phyloP scores from a whole-genome alignment of 1,140 invertebrate genomes.

The Drosophila pseudoobscura region DNA sequence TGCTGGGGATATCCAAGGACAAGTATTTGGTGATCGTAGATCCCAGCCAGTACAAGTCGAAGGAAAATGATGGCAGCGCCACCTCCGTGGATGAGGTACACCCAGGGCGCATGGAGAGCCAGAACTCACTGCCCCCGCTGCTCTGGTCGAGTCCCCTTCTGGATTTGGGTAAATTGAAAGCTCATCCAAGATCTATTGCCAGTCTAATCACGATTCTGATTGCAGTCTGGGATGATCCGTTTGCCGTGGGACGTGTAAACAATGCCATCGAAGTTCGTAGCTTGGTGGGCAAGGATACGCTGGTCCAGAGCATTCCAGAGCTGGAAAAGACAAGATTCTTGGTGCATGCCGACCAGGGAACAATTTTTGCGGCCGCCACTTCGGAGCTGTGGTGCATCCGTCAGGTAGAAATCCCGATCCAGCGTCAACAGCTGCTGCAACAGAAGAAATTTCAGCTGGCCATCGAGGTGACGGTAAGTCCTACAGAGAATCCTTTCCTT shows the following conservation, averaged over 20 bases:
- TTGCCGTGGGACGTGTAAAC: constrained; percentile 91
- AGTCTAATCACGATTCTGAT: neutral
- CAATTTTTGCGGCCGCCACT: constrained; percentile 93
- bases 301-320: constrained; percentile 91
- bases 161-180: constrained; percentile 53
- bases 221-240: constrained; percentile 95
- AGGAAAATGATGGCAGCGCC: constrained; percentile 32
- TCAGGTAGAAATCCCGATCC: constrained; percentile 90
- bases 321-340: constrained; percentile 88
- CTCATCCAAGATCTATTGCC: no score
- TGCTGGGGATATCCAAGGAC: constrained; percentile 77
- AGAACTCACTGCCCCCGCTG: constrained; percentile 51
- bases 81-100: constrained; percentile 20
- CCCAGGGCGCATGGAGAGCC: constrained; percentile 43
- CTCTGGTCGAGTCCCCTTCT: constrained; percentile 67
- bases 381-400: constrained; percentile 94
- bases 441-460: constrained; percentile 97
- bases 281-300: constrained; percentile 88
- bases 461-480: constrained; percentile 94
- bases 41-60: constrained; percentile 53
- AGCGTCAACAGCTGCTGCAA: constrained; percentile 91
- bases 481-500: neutral
- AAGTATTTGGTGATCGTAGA: constrained; percentile 73
- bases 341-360: constrained; percentile 88
- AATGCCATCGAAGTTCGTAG: constrained; percentile 93